Evolutionary conservation across 2,888 invertebrate species (phyloP).

Genomic region (Xestia rhomboidea): DNA sequence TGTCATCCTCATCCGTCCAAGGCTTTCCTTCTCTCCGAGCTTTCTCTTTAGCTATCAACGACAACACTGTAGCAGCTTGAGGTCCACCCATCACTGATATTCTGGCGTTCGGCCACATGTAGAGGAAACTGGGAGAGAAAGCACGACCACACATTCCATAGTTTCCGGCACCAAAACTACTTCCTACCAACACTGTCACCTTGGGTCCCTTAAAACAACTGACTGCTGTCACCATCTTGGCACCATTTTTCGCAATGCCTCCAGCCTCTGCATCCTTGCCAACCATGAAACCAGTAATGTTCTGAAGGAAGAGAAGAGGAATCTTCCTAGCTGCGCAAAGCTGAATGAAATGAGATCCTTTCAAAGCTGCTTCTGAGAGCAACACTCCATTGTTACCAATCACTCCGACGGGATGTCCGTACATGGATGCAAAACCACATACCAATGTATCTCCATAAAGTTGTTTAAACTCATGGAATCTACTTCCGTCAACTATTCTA

Average conservation of each 20-base stretch:
- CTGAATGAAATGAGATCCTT: constrained; percentile 99
- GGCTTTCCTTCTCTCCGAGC: constrained; percentile 93
- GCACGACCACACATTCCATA: constrained; percentile 97
- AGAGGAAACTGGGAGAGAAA: constrained; percentile 97
- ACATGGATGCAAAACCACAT: constrained; percentile 97
- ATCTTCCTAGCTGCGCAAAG: constrained; percentile 98
- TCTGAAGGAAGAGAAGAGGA: constrained; percentile 98
- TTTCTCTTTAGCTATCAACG: constrained; percentile 96
- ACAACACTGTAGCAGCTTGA: constrained; percentile 98
- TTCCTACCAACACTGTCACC: constrained; percentile 98
- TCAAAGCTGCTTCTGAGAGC: constrained; percentile 98
- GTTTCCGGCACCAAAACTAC: constrained; percentile 99
- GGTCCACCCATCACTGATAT: constrained; percentile 99
- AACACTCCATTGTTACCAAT: constrained; percentile 99
- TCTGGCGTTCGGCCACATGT: constrained; percentile 99
- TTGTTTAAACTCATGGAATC: constrained; percentile 99
- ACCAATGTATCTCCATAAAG: constrained; percentile 98
- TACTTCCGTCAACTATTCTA: constrained; percentile 98
- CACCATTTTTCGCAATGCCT: constrained; percentile 99
- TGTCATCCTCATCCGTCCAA: constrained; percentile 95
- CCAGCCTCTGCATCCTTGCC: constrained; percentile 98
- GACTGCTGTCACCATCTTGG: constrained; percentile 99
- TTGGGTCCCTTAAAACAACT: constrained; percentile 99
- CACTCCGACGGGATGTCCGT: constrained; percentile 98
- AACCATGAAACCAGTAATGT: constrained; percentile 99